Conservation (phyloP, 2,113 vertebrate species). For the Choloepus hoffmanni region DNA sequence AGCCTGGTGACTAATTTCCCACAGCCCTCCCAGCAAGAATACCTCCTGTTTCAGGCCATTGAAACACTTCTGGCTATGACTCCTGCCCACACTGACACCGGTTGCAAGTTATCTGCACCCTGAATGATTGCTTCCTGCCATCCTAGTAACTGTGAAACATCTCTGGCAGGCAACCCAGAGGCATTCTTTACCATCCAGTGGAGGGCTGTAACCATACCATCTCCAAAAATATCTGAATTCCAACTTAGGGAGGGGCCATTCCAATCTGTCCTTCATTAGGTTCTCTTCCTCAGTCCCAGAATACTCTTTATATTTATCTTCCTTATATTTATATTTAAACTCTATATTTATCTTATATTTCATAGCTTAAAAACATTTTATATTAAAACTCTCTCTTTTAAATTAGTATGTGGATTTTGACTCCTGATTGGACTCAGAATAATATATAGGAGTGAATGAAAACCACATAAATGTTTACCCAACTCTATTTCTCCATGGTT, state of each 20-base stretch:
- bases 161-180: neutral
- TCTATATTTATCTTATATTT: neutral
- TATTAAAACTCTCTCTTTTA: neutral
- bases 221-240: neutral
- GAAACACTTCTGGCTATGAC: neutral
- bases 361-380: neutral
- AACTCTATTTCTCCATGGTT: neutral
- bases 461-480: neutral
- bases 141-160: neutral
- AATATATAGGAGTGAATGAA: neutral
- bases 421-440: neutral
- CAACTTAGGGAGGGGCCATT: neutral
- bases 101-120: neutral
- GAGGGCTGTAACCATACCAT: neutral
- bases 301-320: neutral
- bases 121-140: neutral
- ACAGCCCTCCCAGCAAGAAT: neutral
- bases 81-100: neutral
- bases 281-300: neutral
- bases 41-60: neutral
- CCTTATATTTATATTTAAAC: neutral
- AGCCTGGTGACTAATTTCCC: neutral
- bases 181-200: neutral
- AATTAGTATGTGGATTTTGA: neutral
- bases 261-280: neutral